Base-by-base conservation (phyloP, 1,140 invertebrate genomes). In the Ylistrum balloti region DNA sequence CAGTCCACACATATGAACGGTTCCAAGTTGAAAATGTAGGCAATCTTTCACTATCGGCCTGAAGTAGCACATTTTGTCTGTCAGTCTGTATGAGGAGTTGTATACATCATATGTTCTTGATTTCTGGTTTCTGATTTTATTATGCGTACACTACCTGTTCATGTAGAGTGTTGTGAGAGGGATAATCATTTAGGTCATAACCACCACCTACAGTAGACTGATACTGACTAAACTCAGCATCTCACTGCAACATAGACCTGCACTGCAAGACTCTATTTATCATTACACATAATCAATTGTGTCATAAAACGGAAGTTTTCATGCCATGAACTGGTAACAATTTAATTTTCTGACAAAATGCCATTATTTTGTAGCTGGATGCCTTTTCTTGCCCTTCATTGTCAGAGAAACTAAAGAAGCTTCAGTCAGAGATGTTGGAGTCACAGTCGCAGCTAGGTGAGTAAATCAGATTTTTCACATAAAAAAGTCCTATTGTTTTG, bases 361-460 rank as follows among this genome's bases (percentile, higher is more conserved):
- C 48, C 35, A 87, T 91, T 88, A 89, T 89, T 87, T 94, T 95
- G 32, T 92, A 96, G 95, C 89, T 95, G 85, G 92, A 95, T 93
- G 95, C 94, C 74, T 96, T 96, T 91, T 95, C 95, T 15, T 94
- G 94, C 91, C 96, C 96, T 13, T 28, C 32, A 15, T 87, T 96
- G 33, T 86, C 91, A n/a, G 90, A 33, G 22, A 91, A 95, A 87
- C 48, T 96, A 38, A 86, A 92, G 20, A 92, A 86, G 33, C 92
- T 94, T 17, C 92, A 95, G 88, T 91, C 92, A 89, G 90, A 95
- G 88, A 88, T 95, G 2, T 89, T 85, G 87, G 92, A 95, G 85
- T 88, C 93, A 34, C 88, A 93, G 32, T 45, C 88, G 33, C 90
- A 94, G 41, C 90, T 95, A 90, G 93, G 94, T 95, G 89, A 92